These are phyloP conservation scores for Battus philenor DNA, from an alignment of 1,140 invertebrate genomes.

Conservation along the genomic window DNA sequence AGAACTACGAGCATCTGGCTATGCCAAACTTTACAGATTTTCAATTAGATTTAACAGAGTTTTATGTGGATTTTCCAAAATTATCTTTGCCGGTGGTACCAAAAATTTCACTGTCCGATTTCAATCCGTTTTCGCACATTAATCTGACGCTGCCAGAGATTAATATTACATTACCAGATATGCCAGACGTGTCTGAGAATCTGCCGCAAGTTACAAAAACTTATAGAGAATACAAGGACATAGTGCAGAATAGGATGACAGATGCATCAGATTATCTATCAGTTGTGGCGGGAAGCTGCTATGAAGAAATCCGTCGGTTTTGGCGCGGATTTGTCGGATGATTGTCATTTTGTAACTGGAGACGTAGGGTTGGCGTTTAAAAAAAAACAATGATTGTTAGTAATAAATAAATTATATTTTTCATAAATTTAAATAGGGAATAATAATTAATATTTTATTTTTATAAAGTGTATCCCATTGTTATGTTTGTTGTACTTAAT, in stretches of 20 bases:
- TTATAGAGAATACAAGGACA: slow-evolving; percentile 60
- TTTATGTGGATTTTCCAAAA: slow-evolving; percentile 38
- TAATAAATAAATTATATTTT: background rate
- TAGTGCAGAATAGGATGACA: slow-evolving; percentile 52
- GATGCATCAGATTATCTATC: slow-evolving; percentile 58
- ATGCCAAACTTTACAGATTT: slow-evolving; percentile 65
- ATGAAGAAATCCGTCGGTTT: slow-evolving; percentile 50
- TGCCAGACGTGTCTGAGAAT: slow-evolving; percentile 30
- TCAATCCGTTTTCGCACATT: slow-evolving; percentile 26
- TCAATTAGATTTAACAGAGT: slow-evolving; percentile 48
- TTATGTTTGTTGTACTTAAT: too few species aligned
- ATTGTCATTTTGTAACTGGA: slow-evolving; percentile 12
- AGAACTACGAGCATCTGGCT: slow-evolving; percentile 61
- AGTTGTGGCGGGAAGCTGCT: slow-evolving; percentile 55
- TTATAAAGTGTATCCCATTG: too few species aligned
- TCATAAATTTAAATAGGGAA: too few species aligned
- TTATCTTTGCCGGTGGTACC: slow-evolving; percentile 44
- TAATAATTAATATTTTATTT: too few species aligned
- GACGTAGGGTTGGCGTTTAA: background rate
- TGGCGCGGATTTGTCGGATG: slow-evolving; percentile 55
- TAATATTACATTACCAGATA: slow-evolving; percentile 55
- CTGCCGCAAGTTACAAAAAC: slow-evolving; percentile 51
- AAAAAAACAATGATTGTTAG: too few species aligned
- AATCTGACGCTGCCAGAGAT: slow-evolving; percentile 49
- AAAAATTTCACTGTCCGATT: slow-evolving; percentile 40